These are phyloP conservation scores for Murina feae DNA, from an alignment of 2,113 vertebrate genomes.

Conservation along the genomic window DNA sequence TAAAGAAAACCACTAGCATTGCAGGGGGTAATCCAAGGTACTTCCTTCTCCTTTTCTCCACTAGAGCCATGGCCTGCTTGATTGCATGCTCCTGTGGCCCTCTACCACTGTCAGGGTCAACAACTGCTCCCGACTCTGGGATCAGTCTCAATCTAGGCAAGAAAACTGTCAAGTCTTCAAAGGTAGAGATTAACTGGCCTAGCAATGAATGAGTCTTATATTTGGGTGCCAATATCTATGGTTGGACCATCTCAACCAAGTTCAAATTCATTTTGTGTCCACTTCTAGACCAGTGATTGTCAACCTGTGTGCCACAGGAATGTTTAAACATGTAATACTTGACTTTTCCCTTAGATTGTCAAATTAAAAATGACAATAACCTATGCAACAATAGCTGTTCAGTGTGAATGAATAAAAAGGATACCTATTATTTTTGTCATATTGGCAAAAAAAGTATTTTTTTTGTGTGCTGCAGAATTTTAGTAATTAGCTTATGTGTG, in stretches of 20 bases:
- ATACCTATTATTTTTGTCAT: neutral
- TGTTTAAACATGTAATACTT: neutral
- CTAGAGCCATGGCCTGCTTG: neutral
- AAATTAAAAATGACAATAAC: neutral
- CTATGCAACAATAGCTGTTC: neutral
- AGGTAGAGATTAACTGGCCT: neutral
- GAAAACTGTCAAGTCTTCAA: neutral
- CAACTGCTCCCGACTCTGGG: neutral
- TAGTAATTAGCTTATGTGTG: neutral
- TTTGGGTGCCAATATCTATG: neutral
- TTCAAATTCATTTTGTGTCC: neutral
- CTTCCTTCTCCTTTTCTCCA: neutral
- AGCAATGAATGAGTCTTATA: neutral
- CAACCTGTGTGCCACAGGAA: neutral
- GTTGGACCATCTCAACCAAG: neutral
- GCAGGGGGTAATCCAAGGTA: neutral
- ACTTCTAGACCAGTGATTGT: neutral
- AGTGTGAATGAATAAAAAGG: neutral
- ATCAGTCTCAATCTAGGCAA: neutral
- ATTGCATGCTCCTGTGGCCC: neutral
- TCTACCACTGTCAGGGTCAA: neutral
- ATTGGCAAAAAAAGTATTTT: neutral
- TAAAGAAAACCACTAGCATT: neutral
- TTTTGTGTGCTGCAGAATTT: neutral
- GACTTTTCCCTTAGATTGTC: neutral